Evolutionary conservation across 2,888 invertebrate genomes (phyloP), one percentile per base, ranked within the genome.

Genomic region (Acleris literana): DNA sequence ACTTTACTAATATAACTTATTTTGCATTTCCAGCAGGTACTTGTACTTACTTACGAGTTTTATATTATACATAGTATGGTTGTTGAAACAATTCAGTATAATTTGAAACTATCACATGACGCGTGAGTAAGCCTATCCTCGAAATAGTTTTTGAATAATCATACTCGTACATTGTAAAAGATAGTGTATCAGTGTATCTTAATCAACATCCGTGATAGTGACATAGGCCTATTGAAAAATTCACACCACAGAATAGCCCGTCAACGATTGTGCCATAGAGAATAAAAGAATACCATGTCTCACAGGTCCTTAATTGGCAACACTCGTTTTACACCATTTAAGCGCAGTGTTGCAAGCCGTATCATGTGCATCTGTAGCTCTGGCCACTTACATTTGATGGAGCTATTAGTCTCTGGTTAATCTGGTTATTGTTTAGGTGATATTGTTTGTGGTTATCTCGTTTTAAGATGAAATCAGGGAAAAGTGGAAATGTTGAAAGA

Each of bases 261-360:
- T 58, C 43, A 7, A 43, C 64, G 39, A 61, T 65, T 65, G 65
- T 56, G 60, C 55, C 60, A 65, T 49, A 51, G 20, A 56, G 51
- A 65, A 63, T 63, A 63, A 61, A 65, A 65, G 65, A 65, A 65
- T 65, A 66, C 62, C 48, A 66, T 52, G 61, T 66, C 65, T 66
- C 65, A 65, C 65, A 66, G 57, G 46, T 66, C 57, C 66, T 57
- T 62, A 62, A 56, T 66, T 61, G 62, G 52, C 61, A 62, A 52
- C 61, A 66, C 61, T n/a, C 52, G 53, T 51, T 62, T 66, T 57
- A 66, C 56, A 62, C 56, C 66, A 57, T 57, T 66, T 66, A 57
- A 62, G 46, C 33, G 52, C 48, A 56, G 61, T 66, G 57, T 62
- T 66, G 66, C 66, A 66, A 66, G 66, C 52, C 22, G 22, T 59